Conservation (phyloP, 2,797 vertebrate genomes). For the Mastacembelus armatus region DNA sequence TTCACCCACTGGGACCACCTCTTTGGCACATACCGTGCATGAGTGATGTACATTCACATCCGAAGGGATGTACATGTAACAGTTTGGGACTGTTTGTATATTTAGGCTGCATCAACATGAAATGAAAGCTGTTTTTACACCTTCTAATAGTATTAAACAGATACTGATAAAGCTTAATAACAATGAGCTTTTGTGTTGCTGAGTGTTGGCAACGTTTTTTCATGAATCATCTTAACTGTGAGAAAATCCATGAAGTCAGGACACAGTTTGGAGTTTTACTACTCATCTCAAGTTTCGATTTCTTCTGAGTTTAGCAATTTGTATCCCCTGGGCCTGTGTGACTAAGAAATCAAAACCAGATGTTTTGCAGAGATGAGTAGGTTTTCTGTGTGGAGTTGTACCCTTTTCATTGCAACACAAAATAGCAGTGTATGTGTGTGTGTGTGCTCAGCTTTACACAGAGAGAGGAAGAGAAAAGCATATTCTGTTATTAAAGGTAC, state of each 20-base stretch:
- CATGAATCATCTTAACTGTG: neutral
- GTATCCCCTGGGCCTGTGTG: neutral
- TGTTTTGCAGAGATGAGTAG: conserved; percentile 27
- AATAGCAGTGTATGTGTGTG: no score
- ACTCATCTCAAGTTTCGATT: neutral
- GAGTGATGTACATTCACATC: neutral
- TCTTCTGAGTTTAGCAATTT: conserved; percentile 6
- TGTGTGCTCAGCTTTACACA: no score
- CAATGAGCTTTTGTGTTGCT: neutral
- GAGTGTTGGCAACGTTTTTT: no score
- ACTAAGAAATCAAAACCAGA: conserved; percentile 42
- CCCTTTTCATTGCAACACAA: no score
- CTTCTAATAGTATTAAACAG: no score
- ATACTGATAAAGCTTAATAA: no score
- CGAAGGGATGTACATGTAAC: neutral
- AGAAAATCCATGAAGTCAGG: neutral
- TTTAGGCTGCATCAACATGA: neutral
- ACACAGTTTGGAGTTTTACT: neutral
- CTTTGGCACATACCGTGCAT: conserved; percentile 72
- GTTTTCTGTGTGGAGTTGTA: neutral
- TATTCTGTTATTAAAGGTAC: no score
- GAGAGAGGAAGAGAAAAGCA: no score
- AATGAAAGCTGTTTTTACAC: conserved; percentile 8
- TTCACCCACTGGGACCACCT: conserved; percentile 85
- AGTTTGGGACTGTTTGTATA: neutral